Evolutionary conservation across 1,140 invertebrate genomes (phyloP), one percentile per base, ranked within the genome.

Genomic region (Lucilia sericata): DNA sequence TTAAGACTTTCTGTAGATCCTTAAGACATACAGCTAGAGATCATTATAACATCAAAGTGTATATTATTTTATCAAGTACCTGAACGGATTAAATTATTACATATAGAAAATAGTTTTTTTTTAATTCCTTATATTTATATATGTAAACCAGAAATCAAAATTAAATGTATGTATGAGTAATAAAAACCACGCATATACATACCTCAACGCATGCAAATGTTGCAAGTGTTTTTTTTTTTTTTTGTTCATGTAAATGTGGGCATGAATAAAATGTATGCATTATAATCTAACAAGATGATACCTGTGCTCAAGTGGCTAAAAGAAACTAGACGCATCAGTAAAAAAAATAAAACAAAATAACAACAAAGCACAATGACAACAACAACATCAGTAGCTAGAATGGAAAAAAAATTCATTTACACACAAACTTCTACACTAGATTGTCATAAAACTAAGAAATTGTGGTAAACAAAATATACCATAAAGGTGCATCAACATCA

Each of bases 241-340:
- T 55, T n/a, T 55, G 51, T n/a, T 55, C 12, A 17, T 55, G 12
- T 13, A 42, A 10, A 55, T 55, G 42, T 42, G 51, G 51, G 51
- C 12, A 70, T 70, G 19, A 21, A 70, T 25, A 70, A 70, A 70
- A 70, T 21, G 10, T 70, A 70, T 19, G 10, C 65, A 70, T 70
- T 70, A 70, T 70, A 70, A 21, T 25, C 65, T 21, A 70, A 70
- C 65, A 70, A 70, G 65, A 70, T 70, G 65, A 70, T 70, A 70
- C 65, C 65, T 70, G 65, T 70, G 65, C n/a, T 70, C 65, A 70
- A 70, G 65, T 70, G 65, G 65, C n/a, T 19, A 70, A 70, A 60
- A 70, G 65, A 70, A 70, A 70, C 65, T 70, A 70, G 65, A 70
- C 19, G 65, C 65, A 70, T 70, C 65, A 21, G n/a, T 19, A 7